phyloP scores from a whole-genome alignment of 2,797 vertebrate genomes.

The Tapera naevia region DNA sequence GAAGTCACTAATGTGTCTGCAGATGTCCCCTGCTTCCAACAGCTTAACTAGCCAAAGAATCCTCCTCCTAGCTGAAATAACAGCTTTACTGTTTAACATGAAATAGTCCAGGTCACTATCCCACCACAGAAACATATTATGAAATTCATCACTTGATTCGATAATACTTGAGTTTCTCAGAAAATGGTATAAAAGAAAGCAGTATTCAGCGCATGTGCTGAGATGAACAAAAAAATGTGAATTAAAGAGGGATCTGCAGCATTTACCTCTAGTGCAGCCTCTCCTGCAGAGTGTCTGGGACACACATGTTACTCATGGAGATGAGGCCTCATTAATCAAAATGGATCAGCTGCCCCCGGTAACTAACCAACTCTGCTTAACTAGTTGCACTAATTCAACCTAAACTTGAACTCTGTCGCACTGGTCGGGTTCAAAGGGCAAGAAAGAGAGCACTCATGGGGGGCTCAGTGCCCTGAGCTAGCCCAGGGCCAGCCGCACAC shows the following conservation, averaged over 20 bases:
- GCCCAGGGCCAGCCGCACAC: accelerated
- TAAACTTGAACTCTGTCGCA: not conserved
- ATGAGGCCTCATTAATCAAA: not conserved
- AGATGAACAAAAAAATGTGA: not conserved
- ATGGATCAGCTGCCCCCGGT: not conserved
- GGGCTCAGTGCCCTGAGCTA: not conserved
- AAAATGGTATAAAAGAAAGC: not conserved
- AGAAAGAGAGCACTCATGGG: not conserved
- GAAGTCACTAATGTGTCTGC: not conserved
- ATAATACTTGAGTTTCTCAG: conserved; percentile 39
- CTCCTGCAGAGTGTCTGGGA: accelerated
- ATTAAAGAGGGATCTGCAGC: not conserved
- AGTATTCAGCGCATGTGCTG: not conserved
- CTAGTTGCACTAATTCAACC: not conserved
- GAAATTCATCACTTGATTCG: conserved; percentile 13
- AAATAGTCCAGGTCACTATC: conserved; percentile 10
- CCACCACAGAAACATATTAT: conserved; percentile 24
- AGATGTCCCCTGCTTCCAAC: conserved; percentile 25
- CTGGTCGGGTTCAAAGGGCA: not conserved
- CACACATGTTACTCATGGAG: not conserved
- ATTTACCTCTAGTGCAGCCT: not conserved
- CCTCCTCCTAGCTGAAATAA: conserved; percentile 34
- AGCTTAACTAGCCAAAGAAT: conserved; percentile 27
- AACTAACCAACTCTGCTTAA: not conserved
- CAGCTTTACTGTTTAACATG: not conserved